Evolutionary conservation across 1,140 invertebrate species (phyloP).

Genomic region (Bombus ignitus): DNA sequence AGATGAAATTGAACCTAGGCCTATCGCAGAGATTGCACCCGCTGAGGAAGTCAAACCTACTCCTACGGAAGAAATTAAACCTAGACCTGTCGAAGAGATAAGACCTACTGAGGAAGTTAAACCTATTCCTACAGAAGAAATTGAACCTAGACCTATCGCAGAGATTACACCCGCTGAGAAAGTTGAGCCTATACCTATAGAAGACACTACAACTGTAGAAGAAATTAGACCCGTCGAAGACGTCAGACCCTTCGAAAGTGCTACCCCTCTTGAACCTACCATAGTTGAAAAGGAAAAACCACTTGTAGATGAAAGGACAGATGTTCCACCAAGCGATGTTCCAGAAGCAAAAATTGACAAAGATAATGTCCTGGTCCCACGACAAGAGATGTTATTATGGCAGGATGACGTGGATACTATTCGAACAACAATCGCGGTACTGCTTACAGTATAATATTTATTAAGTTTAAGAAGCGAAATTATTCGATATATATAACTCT

Average conservation of each 20-base stretch:
- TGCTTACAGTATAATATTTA: neutral
- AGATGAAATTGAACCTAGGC: neutral
- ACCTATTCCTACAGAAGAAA: neutral
- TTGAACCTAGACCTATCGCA: neutral
- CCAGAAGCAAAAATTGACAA: slow-evolving; percentile 2
- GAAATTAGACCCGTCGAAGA: neutral
- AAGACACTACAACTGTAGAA: neutral
- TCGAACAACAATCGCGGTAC: slow-evolving; percentile 50
- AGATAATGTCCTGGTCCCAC: slow-evolving; percentile 18
- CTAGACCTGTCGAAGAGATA: neutral
- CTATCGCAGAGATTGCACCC: neutral
- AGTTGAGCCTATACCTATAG: neutral
- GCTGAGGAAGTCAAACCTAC: neutral
- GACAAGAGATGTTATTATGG: slow-evolving; percentile 52
- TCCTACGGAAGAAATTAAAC: neutral
- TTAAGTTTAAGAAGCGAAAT: neutral
- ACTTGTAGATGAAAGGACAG: neutral
- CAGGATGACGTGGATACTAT: slow-evolving; percentile 47
- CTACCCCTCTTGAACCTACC: neutral
- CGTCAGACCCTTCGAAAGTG: neutral
- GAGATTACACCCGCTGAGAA: neutral
- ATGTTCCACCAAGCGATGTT: neutral
- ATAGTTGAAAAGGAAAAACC: neutral
- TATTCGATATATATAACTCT: no score
- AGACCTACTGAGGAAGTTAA: neutral